Evolutionary conservation across 2,888 invertebrate genomes (phyloP).

Genomic region (Mythimna albipuncta): DNA sequence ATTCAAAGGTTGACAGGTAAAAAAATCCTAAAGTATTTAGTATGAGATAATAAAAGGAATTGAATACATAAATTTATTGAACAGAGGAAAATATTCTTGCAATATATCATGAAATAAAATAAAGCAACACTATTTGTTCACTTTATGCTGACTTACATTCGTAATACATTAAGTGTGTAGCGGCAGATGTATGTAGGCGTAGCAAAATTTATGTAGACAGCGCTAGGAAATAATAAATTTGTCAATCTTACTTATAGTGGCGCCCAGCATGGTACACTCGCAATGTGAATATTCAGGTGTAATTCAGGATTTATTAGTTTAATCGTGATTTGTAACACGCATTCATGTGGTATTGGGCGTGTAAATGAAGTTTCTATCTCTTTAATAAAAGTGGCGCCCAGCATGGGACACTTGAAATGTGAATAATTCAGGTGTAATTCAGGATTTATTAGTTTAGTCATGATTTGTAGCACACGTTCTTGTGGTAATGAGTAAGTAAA

Average conservation of each 20-base stretch:
- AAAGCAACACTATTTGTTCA: not conserved
- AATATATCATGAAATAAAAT: not conserved
- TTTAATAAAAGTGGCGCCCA: slow-evolving; percentile 1
- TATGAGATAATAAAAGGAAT: too few species aligned
- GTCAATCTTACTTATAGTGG: slow-evolving; percentile 26
- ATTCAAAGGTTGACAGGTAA: too few species aligned
- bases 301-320: slow-evolving; percentile 2
- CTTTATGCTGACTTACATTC: not conserved
- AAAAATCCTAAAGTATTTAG: too few species aligned
- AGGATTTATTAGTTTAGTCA: not conserved
- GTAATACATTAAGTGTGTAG: not conserved
- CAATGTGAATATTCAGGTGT: not conserved
- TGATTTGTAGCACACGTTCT: not conserved
- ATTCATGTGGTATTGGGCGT: not conserved
- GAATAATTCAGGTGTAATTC: not conserved
- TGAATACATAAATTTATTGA: not conserved
- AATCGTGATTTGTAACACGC: not conserved
- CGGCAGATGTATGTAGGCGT: not conserved
- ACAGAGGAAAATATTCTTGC: not conserved
- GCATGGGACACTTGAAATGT: not conserved
- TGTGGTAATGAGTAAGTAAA: not conserved
- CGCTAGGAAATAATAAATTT: slow-evolving; percentile 36
- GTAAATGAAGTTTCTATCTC: not conserved
- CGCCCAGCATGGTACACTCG: slow-evolving; percentile 16
- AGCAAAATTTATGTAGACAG: slow-evolving; percentile 9